Evolutionary conservation across 1,140 invertebrate genomes (phyloP).

Genomic region (Rhagoletis pomonella): DNA sequence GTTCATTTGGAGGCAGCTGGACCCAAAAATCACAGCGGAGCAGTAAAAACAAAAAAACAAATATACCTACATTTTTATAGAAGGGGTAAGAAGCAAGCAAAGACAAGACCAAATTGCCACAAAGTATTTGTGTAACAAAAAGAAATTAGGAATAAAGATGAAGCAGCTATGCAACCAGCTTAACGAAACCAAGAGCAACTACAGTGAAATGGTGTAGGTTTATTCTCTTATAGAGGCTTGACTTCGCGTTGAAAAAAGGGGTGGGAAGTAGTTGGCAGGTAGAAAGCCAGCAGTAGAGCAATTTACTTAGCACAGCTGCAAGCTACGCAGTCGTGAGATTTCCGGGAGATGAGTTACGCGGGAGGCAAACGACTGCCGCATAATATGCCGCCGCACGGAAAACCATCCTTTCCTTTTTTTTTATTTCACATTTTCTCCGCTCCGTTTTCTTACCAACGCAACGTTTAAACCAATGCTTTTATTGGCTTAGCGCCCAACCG

Average conservation of each 20-base stretch:
- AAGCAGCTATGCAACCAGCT: not conserved
- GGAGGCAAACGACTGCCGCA: too few relatives aligned
- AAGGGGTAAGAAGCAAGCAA: not conserved
- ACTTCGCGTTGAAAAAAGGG: not conserved
- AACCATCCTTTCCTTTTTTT: not conserved
- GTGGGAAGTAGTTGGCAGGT: not conserved
- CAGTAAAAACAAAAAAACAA: not conserved
- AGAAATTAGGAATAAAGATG: not conserved
- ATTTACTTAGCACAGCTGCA: not conserved
- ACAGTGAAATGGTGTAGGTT: not conserved
- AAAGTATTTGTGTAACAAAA: conserved; percentile 4
- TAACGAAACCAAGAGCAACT: not conserved
- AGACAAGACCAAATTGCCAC: not conserved
- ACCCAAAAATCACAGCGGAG: not conserved
- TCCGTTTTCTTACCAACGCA: not conserved
- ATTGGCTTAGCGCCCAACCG: conserved; percentile 21
- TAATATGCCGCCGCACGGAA: not conserved
- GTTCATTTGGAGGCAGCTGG: not conserved
- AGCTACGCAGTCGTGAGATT: not conserved
- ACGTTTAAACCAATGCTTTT: conserved; percentile 6
- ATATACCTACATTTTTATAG: not conserved
- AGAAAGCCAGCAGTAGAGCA: not conserved
- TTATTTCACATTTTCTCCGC: not conserved
- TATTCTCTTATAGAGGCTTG: not conserved
- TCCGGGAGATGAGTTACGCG: conserved; percentile 23